Evolutionary conservation across 2,888 invertebrate genomes (phyloP), one percentile per base, ranked within the genome.

Genomic region (Lottia gigantea): DNA sequence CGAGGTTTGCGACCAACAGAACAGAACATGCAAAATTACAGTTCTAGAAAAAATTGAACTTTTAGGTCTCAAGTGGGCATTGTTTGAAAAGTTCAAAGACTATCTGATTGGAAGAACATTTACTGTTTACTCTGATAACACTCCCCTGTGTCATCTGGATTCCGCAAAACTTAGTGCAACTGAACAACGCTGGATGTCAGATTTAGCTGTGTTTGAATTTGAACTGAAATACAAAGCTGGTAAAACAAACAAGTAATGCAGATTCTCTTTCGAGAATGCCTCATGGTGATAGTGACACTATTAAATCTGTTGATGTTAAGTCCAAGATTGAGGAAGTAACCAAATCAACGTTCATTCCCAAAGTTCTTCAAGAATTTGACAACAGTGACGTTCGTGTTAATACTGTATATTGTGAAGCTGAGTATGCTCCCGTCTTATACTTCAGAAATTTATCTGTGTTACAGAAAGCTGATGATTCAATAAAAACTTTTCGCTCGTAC

Each of bases 1-100:
- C 67, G 71, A 3, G 61, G 47, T 16, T 49, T 71, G 40, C 46
- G 71, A 12, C 62, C 62, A 14, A 46, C 47, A 15, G 71, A 71
- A 55, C 23, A 61, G 16, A 71, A 71, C 12, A 64, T 66, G 40
- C 47, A 40, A 15, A 68, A 68, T 40, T 76, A 76, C 46, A 72
- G 72, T 46, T 67, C 64, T 15, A 67, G 47, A 64, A 65, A 75
- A 75, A 64, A 23, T 76, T 31, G 74, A 76, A 55, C 65, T 74
- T 19, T 64, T 76, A n/a, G 76, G 61, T 6, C 31, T 79, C 23
- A 76, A 76, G 65, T 76, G 76, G 76, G 75, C 75, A 26, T 65
- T 71, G 46, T 66, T 63, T 6, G 70, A 73, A 45, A 73, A 73
- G 67, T 73, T 73, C 64, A 26, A 61, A 1, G 67, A 67, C 62